These are phyloP conservation scores for Globodera rostochiensis DNA, from an alignment of 1,140 invertebrate species.

Conservation along the genomic window DNA sequence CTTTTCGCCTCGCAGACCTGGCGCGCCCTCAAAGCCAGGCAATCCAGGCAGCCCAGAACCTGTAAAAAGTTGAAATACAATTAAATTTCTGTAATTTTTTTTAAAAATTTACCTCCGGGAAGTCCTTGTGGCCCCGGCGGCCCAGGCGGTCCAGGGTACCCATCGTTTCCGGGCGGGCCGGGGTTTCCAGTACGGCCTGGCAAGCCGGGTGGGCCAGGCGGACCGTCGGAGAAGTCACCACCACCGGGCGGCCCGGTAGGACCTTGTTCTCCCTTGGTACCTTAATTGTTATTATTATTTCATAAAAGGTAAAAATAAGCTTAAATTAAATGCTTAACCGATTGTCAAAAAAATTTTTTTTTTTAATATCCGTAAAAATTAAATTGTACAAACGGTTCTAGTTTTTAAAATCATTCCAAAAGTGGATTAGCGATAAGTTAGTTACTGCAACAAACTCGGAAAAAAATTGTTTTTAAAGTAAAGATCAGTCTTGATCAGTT, in stretches of 20 bases:
- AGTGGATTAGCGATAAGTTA: not conserved
- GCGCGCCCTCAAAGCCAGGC: conserved; percentile 59
- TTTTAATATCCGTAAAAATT: no score
- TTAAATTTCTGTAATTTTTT: not conserved
- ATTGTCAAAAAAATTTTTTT: no score
- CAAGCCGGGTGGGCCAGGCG: conserved; percentile 60
- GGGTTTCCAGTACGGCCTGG: conserved; percentile 55
- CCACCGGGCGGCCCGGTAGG: conserved; percentile 64
- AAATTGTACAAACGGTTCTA: no score
- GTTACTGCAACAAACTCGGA: not conserved
- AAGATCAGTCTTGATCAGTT: no score
- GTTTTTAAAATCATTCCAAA: no score
- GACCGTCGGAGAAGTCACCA: conserved; percentile 62
- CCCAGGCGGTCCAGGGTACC: conserved; percentile 55
- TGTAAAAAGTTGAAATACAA: not conserved
- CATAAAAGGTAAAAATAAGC: no score
- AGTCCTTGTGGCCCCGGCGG: conserved; percentile 61
- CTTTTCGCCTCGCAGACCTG: conserved; percentile 59
- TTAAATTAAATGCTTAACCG: no score
- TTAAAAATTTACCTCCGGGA: conserved; percentile 29
- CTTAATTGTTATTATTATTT: not conserved
- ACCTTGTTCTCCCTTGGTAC: conserved; percentile 50
- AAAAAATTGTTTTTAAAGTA: not conserved
- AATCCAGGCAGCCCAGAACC: conserved; percentile 53
- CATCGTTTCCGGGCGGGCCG: conserved; percentile 56